Percentiles rank a stretch among this genome's conserved stretches.
Evolutionary conservation across 2,888 invertebrate genomes (phyloP).

Genomic region (Aphodius granarius): DNA sequence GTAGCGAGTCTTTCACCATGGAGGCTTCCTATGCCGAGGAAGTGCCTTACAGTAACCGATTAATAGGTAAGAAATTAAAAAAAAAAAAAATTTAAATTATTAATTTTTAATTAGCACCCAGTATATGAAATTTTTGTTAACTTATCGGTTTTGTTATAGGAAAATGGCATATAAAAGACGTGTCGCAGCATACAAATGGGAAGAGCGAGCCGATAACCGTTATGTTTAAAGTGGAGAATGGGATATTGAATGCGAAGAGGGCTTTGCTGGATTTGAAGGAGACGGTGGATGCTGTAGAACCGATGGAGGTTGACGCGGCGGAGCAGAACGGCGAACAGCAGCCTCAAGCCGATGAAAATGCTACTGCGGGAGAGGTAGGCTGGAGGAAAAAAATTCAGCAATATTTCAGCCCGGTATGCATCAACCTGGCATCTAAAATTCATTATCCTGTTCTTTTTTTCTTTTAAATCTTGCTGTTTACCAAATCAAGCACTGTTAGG

Average conservation of each 20-base stretch:
- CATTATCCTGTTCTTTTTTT: conserved; percentile 33
- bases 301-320: conserved; percentile 48
- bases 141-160: conserved; percentile 54
- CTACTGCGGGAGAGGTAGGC: conserved; percentile 52
- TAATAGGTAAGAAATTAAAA: conserved; percentile 68
- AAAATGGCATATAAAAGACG: conserved; percentile 76
- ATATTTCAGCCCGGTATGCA: conserved; percentile 57
- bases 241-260: conserved; percentile 84
- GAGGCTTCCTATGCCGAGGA: conserved; percentile 79
- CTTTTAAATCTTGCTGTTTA: neutral
- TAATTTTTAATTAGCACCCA: neutral
- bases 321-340: conserved; percentile 47
- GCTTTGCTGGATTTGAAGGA: conserved; percentile 83
- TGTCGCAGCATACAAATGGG: conserved; percentile 84
- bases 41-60: conserved; percentile 74
- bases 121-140: neutral
- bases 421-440: conserved; percentile 41
- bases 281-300: conserved; percentile 46
- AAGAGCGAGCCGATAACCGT: conserved; percentile 95
- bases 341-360: conserved; percentile 34
- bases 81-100: neutral
- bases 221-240: conserved; percentile 90
- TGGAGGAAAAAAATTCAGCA: conserved; percentile 56
- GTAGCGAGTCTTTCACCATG: conserved; percentile 85
- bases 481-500: neutral